phyloP scores from a whole-genome alignment of 1,140 invertebrate species.

The Cotesia vestalis region DNA sequence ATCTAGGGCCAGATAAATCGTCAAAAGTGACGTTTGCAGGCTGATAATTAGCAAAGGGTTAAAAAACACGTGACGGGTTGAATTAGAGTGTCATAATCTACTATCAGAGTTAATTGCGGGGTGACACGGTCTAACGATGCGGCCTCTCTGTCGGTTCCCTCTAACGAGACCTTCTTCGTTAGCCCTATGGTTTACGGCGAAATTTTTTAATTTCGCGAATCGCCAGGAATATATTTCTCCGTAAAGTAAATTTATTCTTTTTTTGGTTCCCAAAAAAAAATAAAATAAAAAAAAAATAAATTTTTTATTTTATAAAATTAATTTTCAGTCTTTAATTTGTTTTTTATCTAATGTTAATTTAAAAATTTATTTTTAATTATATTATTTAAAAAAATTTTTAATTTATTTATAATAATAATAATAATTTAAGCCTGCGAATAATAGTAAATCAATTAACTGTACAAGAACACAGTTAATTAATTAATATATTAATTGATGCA shows the following conservation, averaged over 20 bases:
- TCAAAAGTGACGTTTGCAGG: slow-evolving; percentile 14
- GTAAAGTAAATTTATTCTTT: slow-evolving; percentile 7
- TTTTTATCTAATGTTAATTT: too few species aligned
- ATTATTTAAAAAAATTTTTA: too few species aligned
- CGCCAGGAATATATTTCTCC: slow-evolving; percentile 49
- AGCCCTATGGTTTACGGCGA: slow-evolving; percentile 50
- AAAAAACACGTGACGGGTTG: slow-evolving; percentile 36
- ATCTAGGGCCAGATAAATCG: not conserved
- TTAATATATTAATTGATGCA: not conserved
- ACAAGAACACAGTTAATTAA: too few species aligned
- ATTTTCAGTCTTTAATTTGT: too few species aligned
- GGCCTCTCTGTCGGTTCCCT: slow-evolving; percentile 57
- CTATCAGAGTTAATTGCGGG: slow-evolving; percentile 54
- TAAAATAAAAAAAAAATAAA: slow-evolving; percentile 22
- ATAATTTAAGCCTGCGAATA: too few species aligned
- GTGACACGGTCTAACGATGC: slow-evolving; percentile 55
- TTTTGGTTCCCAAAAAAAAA: slow-evolving; percentile 7
- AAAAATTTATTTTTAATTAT: too few species aligned
- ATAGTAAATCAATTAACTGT: too few species aligned
- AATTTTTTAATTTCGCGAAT: slow-evolving; percentile 51
- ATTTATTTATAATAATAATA: too few species aligned
- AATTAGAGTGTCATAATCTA: slow-evolving; percentile 45
- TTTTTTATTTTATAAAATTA: not conserved
- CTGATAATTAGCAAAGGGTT: slow-evolving; percentile 17
- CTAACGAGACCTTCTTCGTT: slow-evolving; percentile 47